These are phyloP conservation scores for Ditylenchus weischeri DNA, from an alignment of 2,888 invertebrate genomes.

Conservation along the genomic window DNA sequence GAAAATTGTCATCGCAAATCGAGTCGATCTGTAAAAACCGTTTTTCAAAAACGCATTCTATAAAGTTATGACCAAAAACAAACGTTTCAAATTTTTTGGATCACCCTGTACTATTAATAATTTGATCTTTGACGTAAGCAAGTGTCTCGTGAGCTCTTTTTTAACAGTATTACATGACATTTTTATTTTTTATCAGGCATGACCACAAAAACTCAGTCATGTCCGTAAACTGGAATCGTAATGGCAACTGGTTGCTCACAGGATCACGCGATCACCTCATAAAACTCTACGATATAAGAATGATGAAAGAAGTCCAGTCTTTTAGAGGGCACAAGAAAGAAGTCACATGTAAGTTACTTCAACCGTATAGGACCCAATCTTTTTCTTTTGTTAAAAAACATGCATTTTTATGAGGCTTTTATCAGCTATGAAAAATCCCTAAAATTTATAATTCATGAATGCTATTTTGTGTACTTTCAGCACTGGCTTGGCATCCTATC, in stretches of 20 bases:
- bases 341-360: constrained; percentile 66
- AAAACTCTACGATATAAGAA: constrained; percentile 93
- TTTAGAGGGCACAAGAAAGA: constrained; percentile 99
- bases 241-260: constrained; percentile 98
- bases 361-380: too few relatives aligned
- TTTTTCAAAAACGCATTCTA: too few relatives aligned
- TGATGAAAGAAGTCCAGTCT: constrained; percentile 89
- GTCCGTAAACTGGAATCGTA: constrained; percentile 98
- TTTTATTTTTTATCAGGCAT: constrained; percentile 67
- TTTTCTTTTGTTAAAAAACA: too few relatives aligned
- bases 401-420: too few relatives aligned
- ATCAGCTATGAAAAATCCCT: too few relatives aligned
- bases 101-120: too few relatives aligned
- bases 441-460: too few relatives aligned
- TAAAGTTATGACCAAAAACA: too few relatives aligned
- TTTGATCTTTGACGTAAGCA: background rate
- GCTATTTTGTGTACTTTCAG: constrained; percentile 53
- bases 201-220: constrained; percentile 99
- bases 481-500: constrained; percentile 88
- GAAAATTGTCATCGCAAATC: too few relatives aligned
- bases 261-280: constrained; percentile 93
- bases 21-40: too few relatives aligned
- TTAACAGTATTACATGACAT: constrained; percentile 9
- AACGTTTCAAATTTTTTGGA: too few relatives aligned
- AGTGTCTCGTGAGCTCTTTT: constrained; percentile 5